phyloP scores from a whole-genome alignment of 2,113 vertebrate species.

The Laticauda laticaudata region DNA sequence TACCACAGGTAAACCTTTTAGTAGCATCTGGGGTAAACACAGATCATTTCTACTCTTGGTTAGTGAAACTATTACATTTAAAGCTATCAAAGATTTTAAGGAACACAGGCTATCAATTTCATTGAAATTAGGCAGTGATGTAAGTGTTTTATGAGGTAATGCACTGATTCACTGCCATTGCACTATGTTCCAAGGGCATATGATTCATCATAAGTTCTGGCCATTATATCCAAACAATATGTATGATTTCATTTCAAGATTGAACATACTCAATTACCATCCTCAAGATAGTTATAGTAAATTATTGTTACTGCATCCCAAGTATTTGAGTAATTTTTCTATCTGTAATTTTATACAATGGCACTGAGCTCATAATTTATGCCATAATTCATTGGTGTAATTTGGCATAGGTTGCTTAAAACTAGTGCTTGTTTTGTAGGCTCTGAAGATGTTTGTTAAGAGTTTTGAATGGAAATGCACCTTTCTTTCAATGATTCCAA shows the following conservation, averaged over 20 bases:
- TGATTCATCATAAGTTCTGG: conserved; percentile 4
- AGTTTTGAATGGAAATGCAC: neutral
- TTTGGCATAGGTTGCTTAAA: neutral
- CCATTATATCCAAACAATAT: neutral
- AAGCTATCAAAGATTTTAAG: neutral
- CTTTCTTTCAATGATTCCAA: neutral
- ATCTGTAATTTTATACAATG: neutral
- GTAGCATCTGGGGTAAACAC: neutral
- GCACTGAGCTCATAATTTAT: neutral
- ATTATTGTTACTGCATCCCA: neutral
- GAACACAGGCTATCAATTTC: conserved; percentile 3
- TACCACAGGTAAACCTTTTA: neutral
- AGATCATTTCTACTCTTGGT: neutral
- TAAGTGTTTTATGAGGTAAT: conserved; percentile 31
- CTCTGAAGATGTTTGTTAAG: neutral
- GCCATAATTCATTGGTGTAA: neutral
- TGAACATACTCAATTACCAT: neutral
- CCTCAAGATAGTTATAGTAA: neutral
- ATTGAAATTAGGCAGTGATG: conserved; percentile 7
- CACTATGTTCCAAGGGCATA: conserved; percentile 10
- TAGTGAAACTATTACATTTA: conserved; percentile 15
- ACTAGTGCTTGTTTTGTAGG: neutral
- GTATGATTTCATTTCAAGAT: neutral
- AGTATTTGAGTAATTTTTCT: neutral
- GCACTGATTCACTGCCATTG: conserved; percentile 10